These are phyloP conservation scores for Synanthedon vespiformis DNA, from an alignment of 2,888 invertebrate genomes.

Conservation along the genomic window DNA sequence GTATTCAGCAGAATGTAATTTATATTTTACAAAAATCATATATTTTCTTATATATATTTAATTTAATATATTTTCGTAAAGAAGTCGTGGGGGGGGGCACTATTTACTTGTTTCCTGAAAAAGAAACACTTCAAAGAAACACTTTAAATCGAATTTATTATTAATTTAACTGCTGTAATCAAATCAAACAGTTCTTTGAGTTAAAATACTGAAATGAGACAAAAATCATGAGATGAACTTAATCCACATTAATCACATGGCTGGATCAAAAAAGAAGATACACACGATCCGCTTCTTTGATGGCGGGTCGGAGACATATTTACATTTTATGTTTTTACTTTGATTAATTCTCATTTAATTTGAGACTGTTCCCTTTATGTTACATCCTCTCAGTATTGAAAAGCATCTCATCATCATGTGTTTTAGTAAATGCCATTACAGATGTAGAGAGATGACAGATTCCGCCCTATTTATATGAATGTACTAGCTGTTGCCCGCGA, in stretches of 20 bases:
- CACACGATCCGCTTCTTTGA: not conserved
- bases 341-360: not conserved
- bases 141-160: too few relatives aligned
- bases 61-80: too few relatives aligned
- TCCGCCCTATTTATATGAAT: too few relatives aligned
- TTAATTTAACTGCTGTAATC: not conserved
- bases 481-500: too few relatives aligned
- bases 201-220: not conserved
- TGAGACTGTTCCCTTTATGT: not conserved
- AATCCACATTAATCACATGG: constrained; percentile 11
- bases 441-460: too few relatives aligned
- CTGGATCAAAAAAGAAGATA: constrained; percentile 10
- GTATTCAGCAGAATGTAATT: too few relatives aligned
- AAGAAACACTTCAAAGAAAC: too few relatives aligned
- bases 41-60: too few relatives aligned
- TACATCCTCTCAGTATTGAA: not conserved
- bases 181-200: not conserved
- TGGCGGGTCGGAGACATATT: not conserved
- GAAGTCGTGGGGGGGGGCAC: too few relatives aligned
- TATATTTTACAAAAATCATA: too few relatives aligned
- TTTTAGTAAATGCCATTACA: not conserved
- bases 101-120: too few relatives aligned
- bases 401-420: not conserved
- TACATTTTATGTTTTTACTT: not conserved
- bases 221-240: not conserved